Base-by-base conservation (phyloP, 1,140 invertebrate species). In the Dinoponera quadriceps region DNA sequence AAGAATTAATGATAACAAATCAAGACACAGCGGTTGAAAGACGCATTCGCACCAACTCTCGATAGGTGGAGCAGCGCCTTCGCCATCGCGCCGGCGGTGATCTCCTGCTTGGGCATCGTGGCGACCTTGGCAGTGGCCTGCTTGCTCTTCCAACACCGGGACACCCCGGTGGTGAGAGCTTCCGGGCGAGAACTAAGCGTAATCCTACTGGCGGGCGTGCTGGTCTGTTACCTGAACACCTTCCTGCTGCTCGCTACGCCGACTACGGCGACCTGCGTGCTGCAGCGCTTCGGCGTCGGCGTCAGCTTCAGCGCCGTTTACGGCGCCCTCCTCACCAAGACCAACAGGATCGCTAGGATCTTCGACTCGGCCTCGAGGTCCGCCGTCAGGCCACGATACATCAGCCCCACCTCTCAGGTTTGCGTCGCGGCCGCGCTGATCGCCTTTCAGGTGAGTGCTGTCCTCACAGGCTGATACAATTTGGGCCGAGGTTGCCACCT, bases 141-240 rank as follows among this genome's bases (percentile, higher is more conserved):
- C 0, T 92, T 97, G 16, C 96, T 97, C 91, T 96, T 97, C 88
- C 95, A 94, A 0, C 95, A 97, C 90, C 96, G 97, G 71, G 95
- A 97, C 84, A 98, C 98, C 0, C 97, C 97, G 4, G 95, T 98
- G 18, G 96, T 98, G 1, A 96, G 97, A 91, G 97, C 98, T 0
- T 97, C 97, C 0, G 97, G 97, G 2, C 92, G 98, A 69, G 98
- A 98, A 90, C 94, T 98, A 0, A 98, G 97, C 90, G 97, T 97
- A 90, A 96, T 96, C 60, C 96, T 98, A 60, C 93, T 98, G 22
- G 92, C 94, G 38, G 96, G 96, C 25, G 96, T 96, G 57, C 92
- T 96, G 92, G 94, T 94, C 18, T 95, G 96, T 94, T 96, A 96
- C 87, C 84, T 95, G 18, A 95, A 96, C 85, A 96, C 96, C 16